These are phyloP conservation scores for Anoura caudifer DNA, from an alignment of 2,113 vertebrate species.

Conservation along the genomic window DNA sequence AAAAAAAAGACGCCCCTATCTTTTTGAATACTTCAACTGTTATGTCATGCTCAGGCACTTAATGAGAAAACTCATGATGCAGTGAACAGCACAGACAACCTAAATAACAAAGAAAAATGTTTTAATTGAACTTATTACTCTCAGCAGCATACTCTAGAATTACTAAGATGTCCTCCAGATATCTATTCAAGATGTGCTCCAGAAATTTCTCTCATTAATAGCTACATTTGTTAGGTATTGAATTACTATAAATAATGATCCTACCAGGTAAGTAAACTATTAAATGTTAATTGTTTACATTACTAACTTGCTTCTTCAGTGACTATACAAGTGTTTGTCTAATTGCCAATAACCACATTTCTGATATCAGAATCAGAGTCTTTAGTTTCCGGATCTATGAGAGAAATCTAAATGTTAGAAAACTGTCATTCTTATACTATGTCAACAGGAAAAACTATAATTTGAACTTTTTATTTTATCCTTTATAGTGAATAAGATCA, in stretches of 20 bases:
- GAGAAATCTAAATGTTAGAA: background rate
- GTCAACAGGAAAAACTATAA: background rate
- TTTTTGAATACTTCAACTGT: conserved; percentile 7
- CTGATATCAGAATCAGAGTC: background rate
- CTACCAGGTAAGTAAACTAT: background rate
- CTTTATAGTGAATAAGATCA: background rate
- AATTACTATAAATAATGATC: background rate
- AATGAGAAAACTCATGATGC: background rate
- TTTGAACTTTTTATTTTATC: background rate
- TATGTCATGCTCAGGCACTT: background rate
- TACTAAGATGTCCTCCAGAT: background rate
- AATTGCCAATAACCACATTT: background rate
- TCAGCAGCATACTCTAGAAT: background rate
- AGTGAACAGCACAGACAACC: background rate
- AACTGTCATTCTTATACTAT: background rate
- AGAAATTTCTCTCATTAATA: background rate
- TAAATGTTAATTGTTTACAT: background rate
- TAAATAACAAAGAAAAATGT: background rate
- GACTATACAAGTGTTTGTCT: background rate
- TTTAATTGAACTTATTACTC: background rate
- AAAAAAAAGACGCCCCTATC: background rate
- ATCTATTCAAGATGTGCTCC: background rate
- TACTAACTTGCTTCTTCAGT: conserved; percentile 15
- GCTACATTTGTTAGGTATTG: background rate
- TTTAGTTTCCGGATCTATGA: background rate